phyloP scores from a whole-genome alignment of 2,113 vertebrate species.

The Hippocampus abdominalis region DNA sequence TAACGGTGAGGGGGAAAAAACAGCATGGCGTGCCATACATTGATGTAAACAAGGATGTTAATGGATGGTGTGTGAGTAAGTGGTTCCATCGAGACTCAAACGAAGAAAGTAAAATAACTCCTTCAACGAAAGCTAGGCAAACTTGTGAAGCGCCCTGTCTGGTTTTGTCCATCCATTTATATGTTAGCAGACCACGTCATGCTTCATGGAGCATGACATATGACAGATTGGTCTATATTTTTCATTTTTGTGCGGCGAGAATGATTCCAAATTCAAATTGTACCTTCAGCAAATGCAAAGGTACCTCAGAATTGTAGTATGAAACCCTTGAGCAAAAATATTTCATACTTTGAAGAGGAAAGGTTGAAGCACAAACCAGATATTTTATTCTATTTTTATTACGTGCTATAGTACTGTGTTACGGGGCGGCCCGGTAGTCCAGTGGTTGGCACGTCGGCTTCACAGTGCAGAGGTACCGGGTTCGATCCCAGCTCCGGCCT shows the following conservation, averaged over 20 bases:
- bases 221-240: not conserved
- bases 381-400: not conserved
- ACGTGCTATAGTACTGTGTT: not conserved
- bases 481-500: no score
- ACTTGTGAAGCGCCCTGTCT: not conserved
- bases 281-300: not conserved
- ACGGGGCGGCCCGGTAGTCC: no score
- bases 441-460: no score
- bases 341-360: constrained; percentile 1
- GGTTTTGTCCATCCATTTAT: not conserved
- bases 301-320: not conserved
- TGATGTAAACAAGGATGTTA: not conserved
- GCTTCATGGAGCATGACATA: not conserved
- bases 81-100: not conserved
- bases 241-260: not conserved
- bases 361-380: not conserved
- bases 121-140: not conserved
- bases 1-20: not conserved
- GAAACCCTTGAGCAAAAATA: not conserved
- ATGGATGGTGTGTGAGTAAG: not conserved
- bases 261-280: not conserved
- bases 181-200: not conserved
- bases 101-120: not conserved
- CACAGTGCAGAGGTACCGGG: no score
- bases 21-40: not conserved